phyloP scores from a whole-genome alignment of 2,113 vertebrate genomes.

The Vicugna pacos region DNA sequence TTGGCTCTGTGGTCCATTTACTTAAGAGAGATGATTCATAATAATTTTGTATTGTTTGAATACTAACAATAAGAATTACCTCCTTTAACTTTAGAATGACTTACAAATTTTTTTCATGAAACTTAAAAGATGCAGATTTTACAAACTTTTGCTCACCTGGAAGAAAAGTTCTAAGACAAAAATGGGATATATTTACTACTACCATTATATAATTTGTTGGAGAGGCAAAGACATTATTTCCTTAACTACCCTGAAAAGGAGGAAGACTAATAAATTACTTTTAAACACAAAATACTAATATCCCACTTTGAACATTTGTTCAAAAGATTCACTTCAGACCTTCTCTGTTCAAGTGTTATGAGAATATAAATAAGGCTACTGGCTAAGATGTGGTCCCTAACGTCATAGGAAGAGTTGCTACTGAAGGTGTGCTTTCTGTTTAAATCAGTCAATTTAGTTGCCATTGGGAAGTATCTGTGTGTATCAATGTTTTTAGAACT shows the following conservation, averaged over 20 bases:
- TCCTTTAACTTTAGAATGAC: not conserved
- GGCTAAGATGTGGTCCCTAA: not conserved
- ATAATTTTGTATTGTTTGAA: not conserved
- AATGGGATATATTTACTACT: not conserved
- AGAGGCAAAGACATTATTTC: not conserved
- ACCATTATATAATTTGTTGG: not conserved
- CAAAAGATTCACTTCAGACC: not conserved
- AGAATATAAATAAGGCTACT: not conserved
- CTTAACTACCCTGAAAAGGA: not conserved
- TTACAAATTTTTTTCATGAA: not conserved
- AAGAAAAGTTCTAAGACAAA: slow-evolving; percentile 14
- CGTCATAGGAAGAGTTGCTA: not conserved
- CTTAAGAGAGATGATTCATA: not conserved
- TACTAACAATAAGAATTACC: slow-evolving; percentile 7
- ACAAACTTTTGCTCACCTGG: slow-evolving; percentile 11
- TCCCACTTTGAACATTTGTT: not conserved
- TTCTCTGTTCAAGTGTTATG: not conserved
- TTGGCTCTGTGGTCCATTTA: slow-evolving; percentile 1
- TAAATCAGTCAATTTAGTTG: not conserved
- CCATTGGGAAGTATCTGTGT: not conserved
- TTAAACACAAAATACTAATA: not conserved
- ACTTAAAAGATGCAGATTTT: not conserved
- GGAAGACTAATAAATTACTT: not conserved
- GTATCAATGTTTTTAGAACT: not conserved
- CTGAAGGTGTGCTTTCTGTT: not conserved